Conservation (phyloP, 2,113 vertebrate genomes). For the Apodemus sylvaticus region DNA sequence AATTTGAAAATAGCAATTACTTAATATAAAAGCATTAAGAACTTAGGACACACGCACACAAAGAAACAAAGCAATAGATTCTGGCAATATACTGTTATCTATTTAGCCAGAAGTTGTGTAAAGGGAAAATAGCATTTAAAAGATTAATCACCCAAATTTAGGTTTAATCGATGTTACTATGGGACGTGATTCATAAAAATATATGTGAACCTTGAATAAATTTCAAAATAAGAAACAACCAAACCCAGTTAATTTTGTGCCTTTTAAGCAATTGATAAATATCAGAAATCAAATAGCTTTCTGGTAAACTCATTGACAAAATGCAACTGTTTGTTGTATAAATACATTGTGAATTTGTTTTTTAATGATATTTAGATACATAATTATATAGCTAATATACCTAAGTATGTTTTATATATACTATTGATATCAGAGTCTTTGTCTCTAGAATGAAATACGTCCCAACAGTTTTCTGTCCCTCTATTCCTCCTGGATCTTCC, state of each 20-base stretch:
- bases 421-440: background rate
- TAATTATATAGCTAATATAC: too few relatives aligned
- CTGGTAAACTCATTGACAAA: background rate
- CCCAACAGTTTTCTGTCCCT: background rate
- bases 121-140: background rate
- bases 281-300: conserved; percentile 5
- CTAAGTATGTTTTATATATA: background rate
- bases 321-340: background rate
- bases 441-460: background rate
- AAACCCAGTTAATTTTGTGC: background rate
- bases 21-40: background rate
- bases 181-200: conserved; percentile 24
- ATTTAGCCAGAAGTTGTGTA: conserved; percentile 9
- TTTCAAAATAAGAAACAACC: conserved; percentile 44
- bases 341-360: conserved; percentile 28
- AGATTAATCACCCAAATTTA: background rate
- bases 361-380: too few relatives aligned
- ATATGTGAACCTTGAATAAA: background rate
- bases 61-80: conserved; percentile 19
- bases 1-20: conserved; percentile 29
- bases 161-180: rapidly evolving
- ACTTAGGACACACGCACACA: background rate
- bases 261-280: conserved; percentile 51
- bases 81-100: background rate
- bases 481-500: background rate